Evolutionary conservation across 2,888 invertebrate species (phyloP), one percentile per base, ranked within the genome.

Genomic region (Vanessa cardui): DNA sequence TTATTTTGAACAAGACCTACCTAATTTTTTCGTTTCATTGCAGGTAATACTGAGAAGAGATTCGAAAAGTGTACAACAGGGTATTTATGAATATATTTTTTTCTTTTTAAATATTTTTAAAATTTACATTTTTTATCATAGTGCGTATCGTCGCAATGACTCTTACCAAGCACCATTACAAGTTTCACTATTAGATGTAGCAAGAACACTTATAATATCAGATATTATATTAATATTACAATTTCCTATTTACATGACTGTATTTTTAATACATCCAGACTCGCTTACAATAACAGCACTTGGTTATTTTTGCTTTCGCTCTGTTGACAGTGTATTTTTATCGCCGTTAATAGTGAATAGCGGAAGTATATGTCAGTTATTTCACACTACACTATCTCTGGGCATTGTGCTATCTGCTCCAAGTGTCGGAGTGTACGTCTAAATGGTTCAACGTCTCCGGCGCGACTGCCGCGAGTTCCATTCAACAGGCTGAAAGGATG

Each of bases 401-500:
- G 45, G 21, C 47, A 73, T 76, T 65, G 50, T 31, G 59, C 65
- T 16, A 64, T 68, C 64, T 69, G 69, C 75, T 45, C 70, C 78
- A 78, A 39, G 56, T 33, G 31, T 33, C 18, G n/a, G 2, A 33
- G 5, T n/a, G 18, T 18, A 39, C 86, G 81, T 82, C 73, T 76
- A 66, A 72, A 75, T 72, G 76, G 72, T 76, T 77, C 76, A 76
- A 78, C 77, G 81, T 81, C 80, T 78, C 77, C 78, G 77, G 76
- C 78, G 80, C 83, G 87, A 92, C 92, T 92, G 89, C 88, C 87
- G 87, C 80, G 83, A 80, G 84, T 81, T 83, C 77, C 92, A 90
- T 91, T 91, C 91, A 91, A 88, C 87, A 89, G 85, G 86, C 88
- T 72, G 79, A 80, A 79, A 87, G 85, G 90, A 87, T 84, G 87